Evolutionary conservation across 2,888 invertebrate genomes (phyloP).

Genomic region (Sminthurinus aureus): DNA sequence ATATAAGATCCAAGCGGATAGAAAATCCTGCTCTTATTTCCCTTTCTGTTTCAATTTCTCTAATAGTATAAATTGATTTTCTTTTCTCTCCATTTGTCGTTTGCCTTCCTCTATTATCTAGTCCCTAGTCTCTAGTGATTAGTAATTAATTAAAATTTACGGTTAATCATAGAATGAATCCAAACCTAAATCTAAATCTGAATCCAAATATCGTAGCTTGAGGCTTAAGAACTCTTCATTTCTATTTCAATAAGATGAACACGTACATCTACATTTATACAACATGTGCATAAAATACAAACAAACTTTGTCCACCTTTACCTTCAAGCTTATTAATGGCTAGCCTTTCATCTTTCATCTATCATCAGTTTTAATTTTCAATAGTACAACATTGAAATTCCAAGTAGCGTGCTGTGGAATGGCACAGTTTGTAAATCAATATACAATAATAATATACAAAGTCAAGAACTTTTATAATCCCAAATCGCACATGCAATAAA

Average conservation of each 20-base stretch:
- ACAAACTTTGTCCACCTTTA: neutral
- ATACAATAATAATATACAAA: neutral
- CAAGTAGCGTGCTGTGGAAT: slow-evolving; percentile 9
- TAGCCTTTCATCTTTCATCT: neutral
- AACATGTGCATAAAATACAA: neutral
- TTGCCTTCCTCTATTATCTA: too few relatives aligned
- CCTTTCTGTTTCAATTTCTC: neutral
- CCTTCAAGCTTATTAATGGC: neutral
- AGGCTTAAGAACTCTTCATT: neutral
- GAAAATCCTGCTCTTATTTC: neutral
- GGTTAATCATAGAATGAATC: neutral
- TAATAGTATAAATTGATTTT: neutral
- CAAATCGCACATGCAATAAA: too few relatives aligned
- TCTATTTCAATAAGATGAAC: neutral
- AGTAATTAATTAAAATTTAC: neutral
- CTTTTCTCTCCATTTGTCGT: neutral
- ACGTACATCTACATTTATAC: neutral
- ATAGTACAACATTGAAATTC: slow-evolving; percentile 10
- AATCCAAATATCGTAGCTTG: slow-evolving; percentile 10
- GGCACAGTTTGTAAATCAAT: slow-evolving; percentile 3
- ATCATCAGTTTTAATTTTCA: neutral
- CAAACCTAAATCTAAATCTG: neutral
- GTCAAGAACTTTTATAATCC: too few relatives aligned
- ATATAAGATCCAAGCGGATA: neutral
- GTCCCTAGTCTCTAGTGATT: too few relatives aligned